These are phyloP conservation scores for Automeris io DNA, from an alignment of 2,888 invertebrate genomes.

Conservation along the genomic window DNA sequence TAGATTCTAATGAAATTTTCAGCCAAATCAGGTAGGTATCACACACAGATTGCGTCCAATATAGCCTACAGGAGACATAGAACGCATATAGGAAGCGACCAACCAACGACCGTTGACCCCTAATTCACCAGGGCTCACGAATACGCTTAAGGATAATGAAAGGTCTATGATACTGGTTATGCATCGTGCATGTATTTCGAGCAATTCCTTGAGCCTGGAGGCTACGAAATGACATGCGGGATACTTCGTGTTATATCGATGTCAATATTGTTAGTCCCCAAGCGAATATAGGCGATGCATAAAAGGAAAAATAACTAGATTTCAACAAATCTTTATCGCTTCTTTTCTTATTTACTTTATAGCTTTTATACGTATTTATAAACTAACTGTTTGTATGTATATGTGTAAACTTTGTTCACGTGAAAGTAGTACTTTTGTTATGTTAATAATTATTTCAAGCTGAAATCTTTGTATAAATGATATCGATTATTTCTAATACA, in stretches of 20 bases:
- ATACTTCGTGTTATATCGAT: slow-evolving; percentile 52
- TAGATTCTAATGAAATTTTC: slow-evolving; percentile 66
- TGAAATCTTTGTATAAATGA: no score
- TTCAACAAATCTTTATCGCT: background rate
- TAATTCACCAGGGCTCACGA: slow-evolving; percentile 12
- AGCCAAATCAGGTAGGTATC: slow-evolving; percentile 63
- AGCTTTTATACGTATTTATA: no score
- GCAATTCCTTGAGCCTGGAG: slow-evolving; percentile 69
- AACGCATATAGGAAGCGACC: slow-evolving; percentile 35
- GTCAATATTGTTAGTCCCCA: slow-evolving; percentile 48
- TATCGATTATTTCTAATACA: no score
- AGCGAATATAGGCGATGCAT: slow-evolving; percentile 34
- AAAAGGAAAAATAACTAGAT: slow-evolving; percentile 16
- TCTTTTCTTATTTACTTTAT: background rate
- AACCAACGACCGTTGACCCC: slow-evolving; percentile 36
- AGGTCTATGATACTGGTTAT: slow-evolving; percentile 32
- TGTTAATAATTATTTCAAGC: no score
- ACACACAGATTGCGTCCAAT: slow-evolving; percentile 68
- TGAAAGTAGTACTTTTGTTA: no score
- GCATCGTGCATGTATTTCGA: slow-evolving; percentile 54
- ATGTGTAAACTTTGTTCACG: no score
- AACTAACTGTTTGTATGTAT: no score
- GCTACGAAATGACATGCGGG: slow-evolving; percentile 62
- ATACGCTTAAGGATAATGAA: slow-evolving; percentile 12
- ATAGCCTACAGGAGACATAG: slow-evolving; percentile 54